Base-by-base conservation (phyloP, 2,888 invertebrate genomes). In the Leptopilina drosophilae region DNA sequence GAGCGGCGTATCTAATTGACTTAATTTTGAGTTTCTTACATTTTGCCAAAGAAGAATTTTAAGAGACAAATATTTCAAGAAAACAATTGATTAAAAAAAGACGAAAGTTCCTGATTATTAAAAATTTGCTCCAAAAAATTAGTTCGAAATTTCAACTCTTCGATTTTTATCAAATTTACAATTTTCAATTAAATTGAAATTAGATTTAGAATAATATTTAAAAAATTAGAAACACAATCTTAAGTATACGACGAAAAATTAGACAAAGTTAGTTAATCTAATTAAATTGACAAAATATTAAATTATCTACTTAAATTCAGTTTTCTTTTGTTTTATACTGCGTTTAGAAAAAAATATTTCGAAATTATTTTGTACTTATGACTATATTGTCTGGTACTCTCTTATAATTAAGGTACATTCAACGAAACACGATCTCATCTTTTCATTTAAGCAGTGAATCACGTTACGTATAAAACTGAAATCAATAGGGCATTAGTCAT, bases 1-100 rank as follows among this genome's bases (percentile, higher is more conserved):
- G 96, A 12, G 96, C 96, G 0, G 93, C 95, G 0, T 97, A 97
- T 89, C 92, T 97, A 9, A 91, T 96, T n/a, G 97, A 97, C 87
- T 95, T 96, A 0, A 96, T 96, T 0, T 91, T 97, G 56, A 94
- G 96, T 46, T 95, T 95, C 87, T 94, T 96, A 87, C 95, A 96
- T 87, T 95, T 94, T 89, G 94, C 95, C 49, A 95, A 95, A 90
- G 95, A 95, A 67, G 94, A 94, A 92, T 94, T 93, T 69, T 85
- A 87, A 81, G 46, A 59, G 4, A 6, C 46, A 49, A 76, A 49
- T 26, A 8, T 14, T n/a, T 7, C 2, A 33, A 33, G 33, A 33
- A 20, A 56, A 15, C 5, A 9, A 66, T 5, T 46, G 4, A 46
- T 20, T 8, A 66, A 66, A 73, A 56, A 14, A 66, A 73, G 33